A percentile compares a stretch with the other conserved stretches of the same genome.
phyloP scores from a whole-genome alignment of 2,113 vertebrate genomes.

The Rhinopomastus cyanomelas region DNA sequence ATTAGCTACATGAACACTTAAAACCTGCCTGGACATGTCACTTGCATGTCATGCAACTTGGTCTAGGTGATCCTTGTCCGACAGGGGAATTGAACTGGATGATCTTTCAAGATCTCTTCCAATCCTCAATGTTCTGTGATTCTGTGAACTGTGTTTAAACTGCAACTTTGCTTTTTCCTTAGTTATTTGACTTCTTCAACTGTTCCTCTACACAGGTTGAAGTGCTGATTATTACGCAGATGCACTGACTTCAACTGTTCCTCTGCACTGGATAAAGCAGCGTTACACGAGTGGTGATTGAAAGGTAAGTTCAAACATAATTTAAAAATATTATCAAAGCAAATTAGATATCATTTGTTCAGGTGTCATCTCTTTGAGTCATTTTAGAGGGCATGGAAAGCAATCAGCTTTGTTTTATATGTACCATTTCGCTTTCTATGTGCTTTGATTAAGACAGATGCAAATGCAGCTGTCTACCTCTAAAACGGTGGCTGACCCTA shows the following conservation, averaged over 20 bases:
- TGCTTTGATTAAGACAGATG: not conserved
- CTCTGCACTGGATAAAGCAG: not conserved
- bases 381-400: not conserved
- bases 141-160: not conserved
- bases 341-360: not conserved
- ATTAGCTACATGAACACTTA: not conserved
- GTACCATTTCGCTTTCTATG: not conserved
- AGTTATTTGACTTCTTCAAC: not conserved
- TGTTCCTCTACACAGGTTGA: not conserved
- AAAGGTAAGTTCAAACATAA: not conserved
- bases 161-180: not conserved
- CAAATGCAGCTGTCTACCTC: not conserved
- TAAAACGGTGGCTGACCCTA: conserved; percentile 3
- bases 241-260: not conserved
- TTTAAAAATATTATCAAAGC: not conserved
- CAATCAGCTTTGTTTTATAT: not conserved
- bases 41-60: too few species aligned
- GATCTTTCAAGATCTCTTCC: too few species aligned
- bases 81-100: too few species aligned
- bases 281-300: too few species aligned
- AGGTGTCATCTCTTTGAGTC: not conserved
- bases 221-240: too few species aligned
- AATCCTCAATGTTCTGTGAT: too few species aligned
- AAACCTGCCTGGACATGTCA: too few species aligned
- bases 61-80: too few species aligned